A percentile compares a stretch with the other conserved stretches of the same genome.
Evolutionary conservation across 2,888 invertebrate species (phyloP).

Genomic region (Theodoxus fluviatilis): DNA sequence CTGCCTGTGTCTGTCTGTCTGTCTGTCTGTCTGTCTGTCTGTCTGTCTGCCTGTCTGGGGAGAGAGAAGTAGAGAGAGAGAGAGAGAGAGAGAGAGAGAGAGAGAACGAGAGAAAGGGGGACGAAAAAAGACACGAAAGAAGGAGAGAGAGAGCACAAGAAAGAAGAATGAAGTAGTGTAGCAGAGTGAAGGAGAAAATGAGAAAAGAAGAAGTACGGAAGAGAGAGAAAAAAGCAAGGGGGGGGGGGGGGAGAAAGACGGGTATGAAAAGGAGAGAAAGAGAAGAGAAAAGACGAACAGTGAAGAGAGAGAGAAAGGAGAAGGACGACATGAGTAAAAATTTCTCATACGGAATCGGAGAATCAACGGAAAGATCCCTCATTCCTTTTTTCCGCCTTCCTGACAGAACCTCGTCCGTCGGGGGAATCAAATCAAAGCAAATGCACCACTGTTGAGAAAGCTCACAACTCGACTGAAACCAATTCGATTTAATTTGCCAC

Average conservation of each 20-base stretch:
- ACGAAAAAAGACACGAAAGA: conserved; percentile 7
- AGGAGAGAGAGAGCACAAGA: conserved; percentile 5
- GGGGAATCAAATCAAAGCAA: no score
- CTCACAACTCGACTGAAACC: no score
- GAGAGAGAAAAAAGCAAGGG: not conserved
- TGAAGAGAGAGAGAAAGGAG: not conserved
- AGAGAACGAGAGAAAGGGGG: conserved; percentile 16
- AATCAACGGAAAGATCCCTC: no score
- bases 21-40: not conserved
- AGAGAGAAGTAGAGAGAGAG: not conserved
- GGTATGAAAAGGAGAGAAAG: not conserved
- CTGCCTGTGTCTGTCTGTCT: not conserved
- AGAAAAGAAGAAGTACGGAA: not conserved
- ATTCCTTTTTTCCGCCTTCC: no score
- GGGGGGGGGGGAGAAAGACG: not conserved
- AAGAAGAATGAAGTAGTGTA: no score
- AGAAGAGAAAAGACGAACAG: not conserved
- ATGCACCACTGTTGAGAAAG: no score
- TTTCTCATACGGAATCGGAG: no score
- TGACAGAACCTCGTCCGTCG: no score
- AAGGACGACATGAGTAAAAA: no score
- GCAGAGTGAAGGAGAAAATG: not conserved
- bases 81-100: not conserved
- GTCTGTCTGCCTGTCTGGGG: not conserved
- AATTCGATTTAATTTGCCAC: no score